Conservation (phyloP, 2,888 invertebrate genomes). For the Zhuqinia jingwanae region DNA sequence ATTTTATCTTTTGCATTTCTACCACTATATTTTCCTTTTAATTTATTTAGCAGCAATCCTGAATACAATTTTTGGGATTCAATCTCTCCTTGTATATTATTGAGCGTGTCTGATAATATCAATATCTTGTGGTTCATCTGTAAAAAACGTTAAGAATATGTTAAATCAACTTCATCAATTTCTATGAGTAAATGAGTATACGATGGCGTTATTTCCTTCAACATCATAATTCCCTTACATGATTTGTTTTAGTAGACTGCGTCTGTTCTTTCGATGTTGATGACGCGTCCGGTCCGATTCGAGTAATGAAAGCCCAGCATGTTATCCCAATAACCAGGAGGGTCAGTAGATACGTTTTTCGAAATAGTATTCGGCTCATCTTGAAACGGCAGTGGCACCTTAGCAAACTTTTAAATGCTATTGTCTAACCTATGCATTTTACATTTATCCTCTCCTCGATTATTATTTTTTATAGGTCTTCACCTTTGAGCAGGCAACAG, state of each 20-base stretch:
- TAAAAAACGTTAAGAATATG: neutral
- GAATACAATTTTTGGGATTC: constrained; percentile 75
- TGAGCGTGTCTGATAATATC: constrained; percentile 69
- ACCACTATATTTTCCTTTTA: constrained; percentile 69
- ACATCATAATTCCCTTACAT: constrained; percentile 26
- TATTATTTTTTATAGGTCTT: too few species aligned
- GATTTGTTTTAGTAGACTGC: constrained; percentile 28
- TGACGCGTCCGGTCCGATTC: constrained; percentile 39
- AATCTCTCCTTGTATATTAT: constrained; percentile 75
- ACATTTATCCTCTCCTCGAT: too few species aligned
- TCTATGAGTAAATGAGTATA: neutral
- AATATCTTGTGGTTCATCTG: constrained; percentile 55
- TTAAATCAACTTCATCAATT: neutral
- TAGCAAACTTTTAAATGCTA: neutral
- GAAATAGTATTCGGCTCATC: constrained; percentile 62
- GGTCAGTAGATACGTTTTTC: constrained; percentile 74
- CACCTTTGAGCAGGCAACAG: too few species aligned
- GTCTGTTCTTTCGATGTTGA: constrained; percentile 23
- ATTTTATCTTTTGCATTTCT: neutral
- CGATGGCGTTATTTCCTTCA: neutral
- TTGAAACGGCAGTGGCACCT: neutral
- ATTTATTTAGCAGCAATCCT: constrained; percentile 66
- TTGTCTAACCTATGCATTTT: neutral
- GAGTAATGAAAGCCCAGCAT: constrained; percentile 75
- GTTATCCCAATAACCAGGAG: constrained; percentile 72